Percentiles rank a stretch among this genome's conserved stretches.
phyloP scores from a whole-genome alignment of 1,140 invertebrate genomes.

The Orius laevigatus region DNA sequence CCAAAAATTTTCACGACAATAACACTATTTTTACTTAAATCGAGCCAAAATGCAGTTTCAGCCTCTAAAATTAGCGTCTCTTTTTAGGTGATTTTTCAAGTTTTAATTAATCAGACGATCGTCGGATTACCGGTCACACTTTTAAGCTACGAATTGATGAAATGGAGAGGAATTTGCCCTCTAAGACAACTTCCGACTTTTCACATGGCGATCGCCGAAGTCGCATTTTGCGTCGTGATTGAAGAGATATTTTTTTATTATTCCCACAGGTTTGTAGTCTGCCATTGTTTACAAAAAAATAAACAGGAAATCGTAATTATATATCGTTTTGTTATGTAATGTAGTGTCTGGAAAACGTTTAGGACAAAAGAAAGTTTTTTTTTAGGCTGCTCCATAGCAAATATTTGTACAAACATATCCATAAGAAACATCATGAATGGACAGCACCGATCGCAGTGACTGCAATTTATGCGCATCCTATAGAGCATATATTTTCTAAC shows the following conservation, averaged over 20 bases:
- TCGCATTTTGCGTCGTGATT: constrained; percentile 57
- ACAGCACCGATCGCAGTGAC: constrained; percentile 70
- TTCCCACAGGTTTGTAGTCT: constrained; percentile 47
- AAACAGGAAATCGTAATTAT: background rate
- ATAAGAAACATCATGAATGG: constrained; percentile 78
- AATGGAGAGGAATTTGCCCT: constrained; percentile 46
- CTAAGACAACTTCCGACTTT: constrained; percentile 61
- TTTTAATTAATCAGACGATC: constrained; percentile 62
- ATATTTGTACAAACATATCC: constrained; percentile 62
- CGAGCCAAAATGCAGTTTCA: no score
- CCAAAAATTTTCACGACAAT: no score
- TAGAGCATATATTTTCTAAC: constrained; percentile 75
- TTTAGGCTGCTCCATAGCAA: constrained; percentile 57
- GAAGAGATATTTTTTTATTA: constrained; percentile 81
- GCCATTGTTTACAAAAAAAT: background rate
- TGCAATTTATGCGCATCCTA: constrained; percentile 71
- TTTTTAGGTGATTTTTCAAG: constrained; percentile 43
- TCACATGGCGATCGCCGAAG: constrained; percentile 63
- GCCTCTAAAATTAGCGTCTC: constrained; percentile 3
- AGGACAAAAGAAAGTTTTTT: constrained; percentile 8
- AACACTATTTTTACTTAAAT: no score
- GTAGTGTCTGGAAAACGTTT: no score
- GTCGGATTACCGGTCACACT: constrained; percentile 48
- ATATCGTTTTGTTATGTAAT: no score
- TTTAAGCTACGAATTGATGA: constrained; percentile 44